Conservation (phyloP, 2,888 invertebrate species). For the Erpobdella octoculata region DNA sequence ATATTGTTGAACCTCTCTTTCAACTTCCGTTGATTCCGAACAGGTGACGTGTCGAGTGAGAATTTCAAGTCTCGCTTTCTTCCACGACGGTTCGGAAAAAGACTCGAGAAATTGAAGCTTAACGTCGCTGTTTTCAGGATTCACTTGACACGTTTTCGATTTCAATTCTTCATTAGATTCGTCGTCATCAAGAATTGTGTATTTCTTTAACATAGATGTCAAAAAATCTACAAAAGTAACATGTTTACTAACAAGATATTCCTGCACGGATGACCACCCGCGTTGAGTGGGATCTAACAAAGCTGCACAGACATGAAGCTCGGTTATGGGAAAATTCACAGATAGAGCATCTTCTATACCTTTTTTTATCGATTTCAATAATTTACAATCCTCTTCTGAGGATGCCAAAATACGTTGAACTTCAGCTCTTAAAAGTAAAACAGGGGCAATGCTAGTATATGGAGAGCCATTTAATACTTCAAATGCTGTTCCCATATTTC, state of each 20-base stretch:
- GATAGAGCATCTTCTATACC: not conserved
- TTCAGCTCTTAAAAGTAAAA: conserved; percentile 13
- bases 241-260: not conserved
- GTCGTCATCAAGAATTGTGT: not conserved
- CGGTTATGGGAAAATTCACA: conserved; percentile 6
- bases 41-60: not conserved
- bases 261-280: not conserved
- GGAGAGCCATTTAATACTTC: conserved; percentile 15
- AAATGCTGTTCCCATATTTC: not conserved
- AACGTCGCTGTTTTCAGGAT: not conserved
- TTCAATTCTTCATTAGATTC: not conserved
- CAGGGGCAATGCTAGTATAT: conserved; percentile 3
- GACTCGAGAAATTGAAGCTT: not conserved
- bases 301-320: conserved; percentile 21
- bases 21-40: not conserved
- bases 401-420: not conserved
- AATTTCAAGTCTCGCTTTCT: conserved; percentile 19
- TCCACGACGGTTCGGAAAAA: conserved; percentile 7
- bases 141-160: not conserved
- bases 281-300: conserved; percentile 20
- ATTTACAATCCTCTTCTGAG: not conserved
- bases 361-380: not conserved
- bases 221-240: conserved; percentile 9
- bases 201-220: not conserved
- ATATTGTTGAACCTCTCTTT: conserved; percentile 20